A percentile compares a stretch with the other conserved stretches of the same genome.
Evolutionary conservation across 2,113 vertebrate species (phyloP).

Genomic region (Irena cyanogastra): DNA sequence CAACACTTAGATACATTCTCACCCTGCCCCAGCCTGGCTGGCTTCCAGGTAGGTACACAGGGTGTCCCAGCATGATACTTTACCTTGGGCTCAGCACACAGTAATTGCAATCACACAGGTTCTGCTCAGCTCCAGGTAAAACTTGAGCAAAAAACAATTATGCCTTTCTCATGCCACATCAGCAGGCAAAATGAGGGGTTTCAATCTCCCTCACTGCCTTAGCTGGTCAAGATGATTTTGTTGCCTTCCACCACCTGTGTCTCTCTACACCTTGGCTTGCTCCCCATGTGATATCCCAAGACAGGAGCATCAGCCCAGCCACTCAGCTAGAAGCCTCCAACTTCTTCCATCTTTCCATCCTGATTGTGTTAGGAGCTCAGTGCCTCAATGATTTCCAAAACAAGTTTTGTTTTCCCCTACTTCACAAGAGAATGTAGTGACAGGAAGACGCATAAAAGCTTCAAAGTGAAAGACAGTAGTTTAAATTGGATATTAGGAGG

Average conservation of each 20-base stretch:
- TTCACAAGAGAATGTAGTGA: not conserved
- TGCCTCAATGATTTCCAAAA: not conserved
- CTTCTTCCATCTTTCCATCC: not conserved
- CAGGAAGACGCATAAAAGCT: rapidly evolving
- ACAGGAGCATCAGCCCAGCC: not conserved
- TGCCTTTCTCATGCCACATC: not conserved
- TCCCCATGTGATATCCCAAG: rapidly evolving
- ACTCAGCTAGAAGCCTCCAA: not conserved
- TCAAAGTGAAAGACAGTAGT: not conserved
- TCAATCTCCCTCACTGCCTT: not conserved
- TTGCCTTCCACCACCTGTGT: not conserved
- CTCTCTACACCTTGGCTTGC: not conserved
- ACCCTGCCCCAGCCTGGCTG: rapidly evolving
- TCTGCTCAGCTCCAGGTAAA: not conserved
- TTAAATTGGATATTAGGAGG: not conserved
- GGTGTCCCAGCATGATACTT: not conserved
- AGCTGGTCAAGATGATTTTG: not conserved
- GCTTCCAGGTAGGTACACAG: not conserved
- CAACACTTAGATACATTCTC: not conserved
- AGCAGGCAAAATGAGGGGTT: not conserved
- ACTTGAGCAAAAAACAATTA: not conserved
- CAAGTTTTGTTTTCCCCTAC: not conserved
- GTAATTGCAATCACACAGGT: rapidly evolving
- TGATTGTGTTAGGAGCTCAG: not conserved
- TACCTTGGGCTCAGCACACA: not conserved